phyloP scores from a whole-genome alignment of 2,888 invertebrate species.

The Caenorhabditis panamensis region DNA sequence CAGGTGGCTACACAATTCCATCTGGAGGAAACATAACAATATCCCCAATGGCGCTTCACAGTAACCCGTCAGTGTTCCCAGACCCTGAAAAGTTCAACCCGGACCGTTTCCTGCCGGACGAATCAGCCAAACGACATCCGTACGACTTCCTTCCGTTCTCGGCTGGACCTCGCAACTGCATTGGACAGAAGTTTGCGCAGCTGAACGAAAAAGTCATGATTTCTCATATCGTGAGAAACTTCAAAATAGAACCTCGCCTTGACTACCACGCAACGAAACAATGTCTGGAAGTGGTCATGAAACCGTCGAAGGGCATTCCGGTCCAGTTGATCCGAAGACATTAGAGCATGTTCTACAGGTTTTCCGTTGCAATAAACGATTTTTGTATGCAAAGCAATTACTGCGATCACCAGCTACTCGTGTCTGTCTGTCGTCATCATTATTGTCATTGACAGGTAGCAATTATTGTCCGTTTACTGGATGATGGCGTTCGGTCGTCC shows the following conservation, averaged over 20 bases:
- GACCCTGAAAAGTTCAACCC: constrained; percentile 82
- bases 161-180: constrained; percentile 79
- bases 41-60: constrained; percentile 62
- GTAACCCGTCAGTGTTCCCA: constrained; percentile 46
- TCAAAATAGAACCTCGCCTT: constrained; percentile 26
- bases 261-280: constrained; percentile 20
- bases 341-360: constrained; percentile 15
- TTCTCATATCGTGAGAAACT: constrained; percentile 43
- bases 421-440: constrained; percentile 30
- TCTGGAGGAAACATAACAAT: constrained; percentile 52
- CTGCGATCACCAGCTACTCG: neutral
- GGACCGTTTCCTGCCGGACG: constrained; percentile 82
- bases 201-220: constrained; percentile 82
- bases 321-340: constrained; percentile 38
- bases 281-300: constrained; percentile 51
- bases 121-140: constrained; percentile 73
- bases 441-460: constrained; percentile 44
- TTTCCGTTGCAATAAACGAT: constrained; percentile 24
- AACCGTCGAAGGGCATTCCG: constrained; percentile 57
- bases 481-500: constrained; percentile 19
- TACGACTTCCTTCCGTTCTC: constrained; percentile 78
- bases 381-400: constrained; percentile 21
- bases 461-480: constrained; percentile 49
- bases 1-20: constrained; percentile 59
- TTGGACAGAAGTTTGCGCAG: constrained; percentile 82